Percentiles rank a stretch among this genome's conserved stretches.
phyloP scores from a whole-genome alignment of 1,140 invertebrate genomes.

The Alviniconcha marisindica region DNA sequence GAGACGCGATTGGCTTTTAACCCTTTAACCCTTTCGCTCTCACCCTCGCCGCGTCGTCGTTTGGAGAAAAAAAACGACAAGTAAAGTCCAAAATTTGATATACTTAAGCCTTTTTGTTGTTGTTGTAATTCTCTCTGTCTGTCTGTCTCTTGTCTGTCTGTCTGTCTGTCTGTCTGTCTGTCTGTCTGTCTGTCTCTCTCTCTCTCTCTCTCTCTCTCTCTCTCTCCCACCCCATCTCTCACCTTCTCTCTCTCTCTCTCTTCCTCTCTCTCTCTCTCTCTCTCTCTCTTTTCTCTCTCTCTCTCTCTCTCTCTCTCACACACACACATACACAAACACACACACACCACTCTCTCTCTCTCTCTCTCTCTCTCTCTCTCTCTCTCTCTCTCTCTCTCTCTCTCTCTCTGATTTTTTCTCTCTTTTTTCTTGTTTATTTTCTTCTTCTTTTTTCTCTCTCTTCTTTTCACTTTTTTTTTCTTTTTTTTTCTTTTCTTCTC shows the following conservation, averaged over 20 bases:
- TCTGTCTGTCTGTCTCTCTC: too few species aligned
- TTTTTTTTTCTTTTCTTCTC: background rate
- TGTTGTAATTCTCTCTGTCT: too few species aligned
- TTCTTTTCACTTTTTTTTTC: background rate
- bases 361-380: conserved; percentile 17
- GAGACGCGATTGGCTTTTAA: too few species aligned
- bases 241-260: conserved; percentile 5
- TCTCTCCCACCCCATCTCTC: too few species aligned
- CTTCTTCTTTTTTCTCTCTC: background rate
- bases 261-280: conserved; percentile 14
- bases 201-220: too few species aligned
- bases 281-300: background rate
- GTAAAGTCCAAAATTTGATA: too few species aligned
- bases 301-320: background rate
- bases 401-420: conserved; percentile 12
- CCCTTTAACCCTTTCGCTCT: too few species aligned
- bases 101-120: too few species aligned
- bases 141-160: too few species aligned
- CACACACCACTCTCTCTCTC: background rate
- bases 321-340: background rate
- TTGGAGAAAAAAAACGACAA: too few species aligned
- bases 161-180: too few species aligned
- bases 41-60: too few species aligned
- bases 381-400: conserved; percentile 17
- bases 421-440: background rate